A percentile compares a stretch with the other conserved stretches of the same genome.
Conservation (phyloP, 1,140 invertebrate species). For the Hyposmocoma kahamanoa region DNA sequence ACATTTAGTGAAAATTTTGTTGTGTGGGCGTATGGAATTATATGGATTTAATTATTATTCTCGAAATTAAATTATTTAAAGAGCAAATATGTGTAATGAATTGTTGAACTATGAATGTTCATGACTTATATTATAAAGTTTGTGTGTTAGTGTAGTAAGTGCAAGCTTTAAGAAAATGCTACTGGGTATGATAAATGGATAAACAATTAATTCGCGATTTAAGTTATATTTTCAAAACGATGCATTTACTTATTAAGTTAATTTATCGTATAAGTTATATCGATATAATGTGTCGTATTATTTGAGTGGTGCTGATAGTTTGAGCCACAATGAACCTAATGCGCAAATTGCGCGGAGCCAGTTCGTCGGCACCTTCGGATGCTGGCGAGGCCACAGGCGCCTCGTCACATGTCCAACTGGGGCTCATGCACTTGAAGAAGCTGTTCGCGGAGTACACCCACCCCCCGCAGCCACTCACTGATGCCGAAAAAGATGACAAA, state of each 20-base stretch:
- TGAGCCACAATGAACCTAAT: constrained; percentile 84
- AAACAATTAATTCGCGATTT: not conserved
- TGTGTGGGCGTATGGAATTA: constrained; percentile 1
- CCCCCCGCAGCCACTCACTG: constrained; percentile 85
- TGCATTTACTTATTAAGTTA: constrained; percentile 11
- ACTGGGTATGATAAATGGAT: not conserved
- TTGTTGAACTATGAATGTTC: too few species aligned
- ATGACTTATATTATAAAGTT: too few species aligned
- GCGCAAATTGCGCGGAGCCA: constrained; percentile 85
- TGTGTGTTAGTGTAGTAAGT: too few species aligned
- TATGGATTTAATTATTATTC: not conserved
- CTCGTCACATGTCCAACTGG: constrained; percentile 87
- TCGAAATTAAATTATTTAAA: too few species aligned
- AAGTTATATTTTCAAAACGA: not conserved
- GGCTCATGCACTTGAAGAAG: constrained; percentile 96
- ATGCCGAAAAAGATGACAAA: constrained; percentile 92
- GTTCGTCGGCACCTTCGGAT: constrained; percentile 53
- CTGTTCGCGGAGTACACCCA: constrained; percentile 95
- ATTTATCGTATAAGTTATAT: too few species aligned
- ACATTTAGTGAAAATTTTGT: not conserved
- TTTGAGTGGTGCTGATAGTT: not conserved
- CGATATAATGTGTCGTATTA: too few species aligned
- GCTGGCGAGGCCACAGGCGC: constrained; percentile 69
- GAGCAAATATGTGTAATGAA: too few species aligned
- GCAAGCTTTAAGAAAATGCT: too few species aligned